phyloP scores from a whole-genome alignment of 2,888 invertebrate genomes.

The Scaptodrosophila latifasciaeformis region DNA sequence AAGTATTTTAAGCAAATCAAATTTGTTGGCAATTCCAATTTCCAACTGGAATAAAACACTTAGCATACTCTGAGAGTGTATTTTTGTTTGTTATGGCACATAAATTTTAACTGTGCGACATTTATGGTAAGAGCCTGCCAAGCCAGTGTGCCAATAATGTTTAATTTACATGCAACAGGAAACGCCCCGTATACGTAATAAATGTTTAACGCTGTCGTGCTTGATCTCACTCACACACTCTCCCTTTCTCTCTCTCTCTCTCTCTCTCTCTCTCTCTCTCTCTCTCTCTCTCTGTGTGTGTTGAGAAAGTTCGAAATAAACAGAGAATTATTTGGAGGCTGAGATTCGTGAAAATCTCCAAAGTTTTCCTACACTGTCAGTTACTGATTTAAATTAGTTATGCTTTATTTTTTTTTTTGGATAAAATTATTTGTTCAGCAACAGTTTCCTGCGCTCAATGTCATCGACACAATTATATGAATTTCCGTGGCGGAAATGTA shows the following conservation, averaged over 20 bases:
- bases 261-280: no score
- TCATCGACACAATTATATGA: conserved; percentile 59
- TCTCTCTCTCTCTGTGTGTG: no score
- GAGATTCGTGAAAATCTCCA: no score
- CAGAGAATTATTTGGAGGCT: no score
- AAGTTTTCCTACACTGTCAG: not conserved
- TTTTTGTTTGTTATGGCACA: not conserved
- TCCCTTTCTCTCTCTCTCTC: no score
- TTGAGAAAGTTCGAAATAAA: no score
- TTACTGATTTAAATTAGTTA: conserved; percentile 10
- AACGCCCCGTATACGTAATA: conserved; percentile 34
- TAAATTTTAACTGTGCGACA: conserved; percentile 9
- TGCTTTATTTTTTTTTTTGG: conserved; percentile 3
- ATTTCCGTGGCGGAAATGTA: conserved; percentile 55
- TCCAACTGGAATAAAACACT: not conserved
- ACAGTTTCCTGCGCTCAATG: conserved; percentile 55
- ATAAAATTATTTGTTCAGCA: conserved; percentile 26
- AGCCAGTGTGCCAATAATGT: conserved; percentile 4
- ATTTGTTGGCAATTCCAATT: conserved; percentile 5
- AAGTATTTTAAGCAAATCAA: conserved; percentile 15
- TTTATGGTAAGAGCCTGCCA: conserved; percentile 7
- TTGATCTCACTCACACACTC: no score
- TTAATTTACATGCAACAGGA: conserved; percentile 30
- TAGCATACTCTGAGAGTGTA: not conserved
- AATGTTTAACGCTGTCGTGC: not conserved